Base-by-base conservation (phyloP, 2,797 vertebrate genomes). In the Sebastes cheni region DNA sequence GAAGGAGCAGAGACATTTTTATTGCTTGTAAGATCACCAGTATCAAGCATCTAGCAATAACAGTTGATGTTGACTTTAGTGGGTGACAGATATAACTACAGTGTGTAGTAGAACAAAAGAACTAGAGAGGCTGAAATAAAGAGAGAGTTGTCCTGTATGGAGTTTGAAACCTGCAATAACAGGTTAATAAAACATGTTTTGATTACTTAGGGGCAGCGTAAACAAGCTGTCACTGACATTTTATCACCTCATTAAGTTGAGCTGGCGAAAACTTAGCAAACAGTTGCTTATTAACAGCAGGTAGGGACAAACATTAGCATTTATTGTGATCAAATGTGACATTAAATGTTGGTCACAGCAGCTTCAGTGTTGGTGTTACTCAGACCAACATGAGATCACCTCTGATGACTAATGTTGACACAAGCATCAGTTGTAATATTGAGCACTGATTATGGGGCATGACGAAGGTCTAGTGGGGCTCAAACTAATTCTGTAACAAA, bases 401-500 rank as follows among this genome's bases (percentile, higher is more conserved):
- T 61, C 11, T 29, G 30, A 64, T 81, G 78, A 83, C 30, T 70
- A 67, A 62, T 54, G 25, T 27, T 68, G 22, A 68, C 62, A 56
- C 16, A 11, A 75, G 9, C 64, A 27, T 61, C 2, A 36, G 74
- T 58, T 58, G 23, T 36, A 20, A 55, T 62, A 70, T 8, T 75
- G 29, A 77, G 66, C 11, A 66, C 2, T 62, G 54, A 59, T 36
- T 30, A 29, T n/a, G 64, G 65, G 66, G 13, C 20, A 25, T 73
- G 67, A 75, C 36, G 6, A 71, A 86, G 65, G 55, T 81, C 12
- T 23, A 23, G 39, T 54, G 16, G 4, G n/a, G 77, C 62, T 75
- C 50, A 76, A 61, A 82, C 42, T 27, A 69, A 77, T 77, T 81
- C 75, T 64, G 70, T 70, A 71, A 66, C 56, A 72, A 85, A 85